These are phyloP conservation scores for Aplysia californica DNA, from an alignment of 1,140 invertebrate genomes.

Conservation along the genomic window DNA sequence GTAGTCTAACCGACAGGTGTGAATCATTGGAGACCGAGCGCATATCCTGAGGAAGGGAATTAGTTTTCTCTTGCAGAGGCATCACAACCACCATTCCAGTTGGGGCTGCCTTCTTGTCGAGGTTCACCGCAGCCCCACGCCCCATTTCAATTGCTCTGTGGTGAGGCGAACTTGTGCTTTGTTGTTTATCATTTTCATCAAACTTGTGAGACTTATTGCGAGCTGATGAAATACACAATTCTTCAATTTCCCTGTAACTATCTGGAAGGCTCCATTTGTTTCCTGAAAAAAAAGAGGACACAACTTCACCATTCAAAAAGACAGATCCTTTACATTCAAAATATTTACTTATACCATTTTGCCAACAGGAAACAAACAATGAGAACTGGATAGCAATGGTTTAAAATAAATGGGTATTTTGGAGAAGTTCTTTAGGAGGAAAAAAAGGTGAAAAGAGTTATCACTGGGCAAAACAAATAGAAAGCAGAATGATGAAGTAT, in stretches of 20 bases:
- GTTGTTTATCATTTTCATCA: neutral
- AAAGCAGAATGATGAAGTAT: too few relatives aligned
- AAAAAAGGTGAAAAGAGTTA: too few relatives aligned
- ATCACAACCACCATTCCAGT: too few relatives aligned
- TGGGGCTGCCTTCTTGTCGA: neutral
- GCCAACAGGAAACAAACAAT: neutral
- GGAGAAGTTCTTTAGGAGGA: neutral
- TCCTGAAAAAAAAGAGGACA: slow-evolving; percentile 22
- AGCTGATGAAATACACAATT: slow-evolving; percentile 17
- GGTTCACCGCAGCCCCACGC: slow-evolving; percentile 22
- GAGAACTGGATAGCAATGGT: neutral
- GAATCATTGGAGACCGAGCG: too few relatives aligned
- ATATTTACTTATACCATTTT: too few relatives aligned
- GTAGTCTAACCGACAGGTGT: slow-evolving; percentile 20
- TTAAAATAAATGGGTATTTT: neutral
- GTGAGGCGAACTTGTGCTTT: neutral
- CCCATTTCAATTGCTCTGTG: slow-evolving; percentile 24
- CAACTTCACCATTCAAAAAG: too few relatives aligned
- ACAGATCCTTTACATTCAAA: too few relatives aligned
- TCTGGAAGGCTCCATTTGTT: slow-evolving; percentile 23
- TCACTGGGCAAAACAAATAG: too few relatives aligned
- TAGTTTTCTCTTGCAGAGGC: too few relatives aligned
- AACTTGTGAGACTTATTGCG: neutral
- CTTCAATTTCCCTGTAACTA: slow-evolving; percentile 31
- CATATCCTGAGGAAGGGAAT: too few relatives aligned